Base-by-base conservation (phyloP, 2,888 invertebrate species). In the Chorisops tibialis region DNA sequence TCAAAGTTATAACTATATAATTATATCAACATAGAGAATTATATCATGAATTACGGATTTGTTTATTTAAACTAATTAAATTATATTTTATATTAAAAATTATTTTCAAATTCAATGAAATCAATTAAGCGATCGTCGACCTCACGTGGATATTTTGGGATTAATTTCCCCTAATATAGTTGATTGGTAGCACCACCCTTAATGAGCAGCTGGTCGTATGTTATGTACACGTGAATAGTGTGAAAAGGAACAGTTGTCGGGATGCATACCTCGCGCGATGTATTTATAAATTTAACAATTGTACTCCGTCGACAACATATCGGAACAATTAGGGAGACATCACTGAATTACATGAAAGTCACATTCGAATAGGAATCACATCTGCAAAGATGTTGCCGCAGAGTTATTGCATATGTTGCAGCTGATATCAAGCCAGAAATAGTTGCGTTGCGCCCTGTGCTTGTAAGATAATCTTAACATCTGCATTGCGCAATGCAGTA, bases 291-390 rank as follows among this genome's bases (percentile, higher is more conserved):
- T 30, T 30, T 30, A 30, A 30, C 30, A 30, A 30, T 30, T 30
- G 30, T 30, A 37, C 16, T 38, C 21, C 16, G 22, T 52, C 21
- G 19, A 41, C 54, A 39, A 54, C 54, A 54, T 54, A 22, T 41
- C 54, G 43, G 41, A 54, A 54, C 54, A 54, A 54, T 54, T 54
- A 54, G 54, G 54, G 54, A 54, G 54, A 18, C 18, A 56, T 43
- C 30, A 45, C 18, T 14, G 41, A 30, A 21, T 45, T 16, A 7
- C 56, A 12, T 35, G 4, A 11, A 5, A n/a, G 14, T 41, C 6
- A 43, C 41, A n/a, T 22, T 47, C 5, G 45, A 56, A 18, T 22
- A 24, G 45, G 35, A 45, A 30, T 5, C 21, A 24, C 54, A 54
- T 54, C n/a, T 41, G 45, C 43, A 56, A 56, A 30, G 30, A 43